A percentile compares a stretch with the other conserved stretches of the same genome.
These are phyloP conservation scores for Clytia hemisphaerica DNA, from an alignment of 30 jellyfish, hydroid and myxozoan species.

Conservation along the genomic window DNA sequence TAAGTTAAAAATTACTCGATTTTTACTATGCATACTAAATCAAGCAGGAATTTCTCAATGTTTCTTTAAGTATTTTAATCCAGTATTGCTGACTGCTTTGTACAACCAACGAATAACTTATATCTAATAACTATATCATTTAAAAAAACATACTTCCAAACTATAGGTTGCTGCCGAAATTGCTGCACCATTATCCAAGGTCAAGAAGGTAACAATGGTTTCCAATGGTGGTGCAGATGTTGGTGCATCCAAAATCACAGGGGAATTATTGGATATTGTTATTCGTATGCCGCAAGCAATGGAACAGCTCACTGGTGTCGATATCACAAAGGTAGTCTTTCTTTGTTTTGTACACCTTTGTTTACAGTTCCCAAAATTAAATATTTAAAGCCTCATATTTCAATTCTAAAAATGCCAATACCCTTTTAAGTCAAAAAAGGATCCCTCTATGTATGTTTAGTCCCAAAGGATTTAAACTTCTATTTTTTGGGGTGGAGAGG, in stretches of 20 bases:
- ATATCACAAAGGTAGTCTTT: slow-evolving; percentile 63
- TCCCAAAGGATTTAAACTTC: too few species aligned
- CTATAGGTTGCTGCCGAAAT: slow-evolving; percentile 94
- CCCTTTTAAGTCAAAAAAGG: not conserved
- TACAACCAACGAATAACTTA: too few species aligned
- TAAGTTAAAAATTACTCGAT: too few species aligned
- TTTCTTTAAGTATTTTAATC: too few species aligned
- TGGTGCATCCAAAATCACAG: slow-evolving; percentile 90
- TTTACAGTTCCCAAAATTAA: not conserved
- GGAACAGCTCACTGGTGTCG: slow-evolving; percentile 96
- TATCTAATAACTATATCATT: too few species aligned
- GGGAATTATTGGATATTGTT: slow-evolving; percentile 84
- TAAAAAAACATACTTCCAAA: too few species aligned
- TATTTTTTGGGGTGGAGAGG: too few species aligned
- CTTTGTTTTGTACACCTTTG: not conserved
- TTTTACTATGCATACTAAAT: too few species aligned
- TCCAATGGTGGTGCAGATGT: slow-evolving; percentile 90
- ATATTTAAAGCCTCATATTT: too few species aligned
- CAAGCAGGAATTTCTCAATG: too few species aligned
- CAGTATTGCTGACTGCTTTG: too few species aligned
- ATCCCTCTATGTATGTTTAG: not conserved
- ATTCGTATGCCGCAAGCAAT: slow-evolving; percentile 87
- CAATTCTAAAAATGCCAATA: not conserved
- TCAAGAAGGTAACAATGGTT: slow-evolving; percentile 90
- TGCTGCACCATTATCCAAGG: slow-evolving; percentile 85